Evolutionary conservation across 2,113 vertebrate species (phyloP).

Genomic region (Stigmatopora argus): DNA sequence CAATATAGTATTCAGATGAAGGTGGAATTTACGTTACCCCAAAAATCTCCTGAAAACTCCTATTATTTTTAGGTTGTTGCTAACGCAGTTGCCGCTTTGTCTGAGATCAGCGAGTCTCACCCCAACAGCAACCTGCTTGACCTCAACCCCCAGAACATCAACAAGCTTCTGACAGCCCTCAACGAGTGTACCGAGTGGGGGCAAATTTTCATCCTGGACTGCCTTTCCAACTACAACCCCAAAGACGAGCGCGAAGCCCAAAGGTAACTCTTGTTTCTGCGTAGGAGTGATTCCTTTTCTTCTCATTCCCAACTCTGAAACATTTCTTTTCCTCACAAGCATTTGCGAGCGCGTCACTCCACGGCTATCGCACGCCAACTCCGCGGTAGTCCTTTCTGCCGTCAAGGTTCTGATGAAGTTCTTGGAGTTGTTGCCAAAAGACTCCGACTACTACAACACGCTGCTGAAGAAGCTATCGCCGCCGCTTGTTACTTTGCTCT

Average conservation of each 20-base stretch:
- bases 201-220: slow-evolving; percentile 98
- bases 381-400: slow-evolving; percentile 92
- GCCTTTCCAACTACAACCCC: slow-evolving; percentile 96
- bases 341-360: slow-evolving; percentile 97
- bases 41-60: too few species aligned
- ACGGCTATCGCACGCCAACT: slow-evolving; percentile 95
- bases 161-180: slow-evolving; percentile 92
- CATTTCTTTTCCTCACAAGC: slow-evolving; percentile 53
- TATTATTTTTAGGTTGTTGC: slow-evolving; percentile 81
- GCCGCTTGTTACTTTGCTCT: slow-evolving; percentile 90
- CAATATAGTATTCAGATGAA: too few species aligned
- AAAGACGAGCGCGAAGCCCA: slow-evolving; percentile 97
- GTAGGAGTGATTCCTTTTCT: neutral
- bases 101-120: slow-evolving; percentile 97
- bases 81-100: slow-evolving; percentile 93
- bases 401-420: slow-evolving; percentile 99
- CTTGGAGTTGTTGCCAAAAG: slow-evolving; percentile 92
- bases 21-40: too few species aligned
- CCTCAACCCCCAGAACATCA: slow-evolving; percentile 98
- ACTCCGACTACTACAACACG: slow-evolving; percentile 96
- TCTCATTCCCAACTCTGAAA: neutral
- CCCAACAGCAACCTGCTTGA: slow-evolving; percentile 98
- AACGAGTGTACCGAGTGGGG: slow-evolving; percentile 99
- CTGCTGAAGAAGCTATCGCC: slow-evolving; percentile 95
- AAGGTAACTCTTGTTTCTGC: slow-evolving; percentile 70